Base-by-base conservation (phyloP, 23 tunicate genomes). In the Clavelina lepadiformis region DNA sequence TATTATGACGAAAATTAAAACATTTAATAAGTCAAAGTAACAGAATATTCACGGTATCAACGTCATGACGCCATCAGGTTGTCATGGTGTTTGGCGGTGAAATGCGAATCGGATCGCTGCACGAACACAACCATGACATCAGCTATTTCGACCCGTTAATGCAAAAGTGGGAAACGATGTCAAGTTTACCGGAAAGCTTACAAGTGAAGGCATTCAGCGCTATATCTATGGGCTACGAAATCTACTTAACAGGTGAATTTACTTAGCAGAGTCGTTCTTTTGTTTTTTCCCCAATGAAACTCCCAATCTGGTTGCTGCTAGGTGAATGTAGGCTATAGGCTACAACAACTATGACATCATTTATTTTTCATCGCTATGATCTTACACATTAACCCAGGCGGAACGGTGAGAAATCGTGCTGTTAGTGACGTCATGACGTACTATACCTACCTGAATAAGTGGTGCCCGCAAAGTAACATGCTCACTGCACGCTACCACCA, bases 31-130 rank as follows among this genome's bases (percentile, higher is more conserved):
- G n/a, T n/a, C n/a, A n/a, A n/a, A n/a, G n/a, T n/a, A n/a, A n/a
- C n/a, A n/a, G n/a, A n/a, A n/a, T n/a, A n/a, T n/a, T n/a, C n/a
- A n/a, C n/a, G n/a, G n/a, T n/a, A n/a, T n/a, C n/a, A n/a, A n/a
- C n/a, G n/a, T n/a, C n/a, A n/a, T n/a, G n/a, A n/a, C n/a, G n/a
- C 31, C 7, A 18, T 35, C 28, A 87, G 96, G 96, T 87, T 51
- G 26, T 87, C 53, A 67, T 80, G 45, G 55, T 87, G 26, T 67
- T 87, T 35, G 96, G 96, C 1, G 96, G 86, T 2, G 87, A 80
- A 33, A 30, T 77, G 2, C 61, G 74, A 30, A 45, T 68, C 0
- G 78, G 73, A 20, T 29, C 53, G 11, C 49, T 49, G 5, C 85
- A 78, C 21, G 76, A 78, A 35, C 61, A 53, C 22, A 35, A 60